Percentiles rank a stretch among this genome's conserved stretches.
Evolutionary conservation across 2,888 invertebrate genomes (phyloP).

Genomic region (Diachrysia chrysitis): DNA sequence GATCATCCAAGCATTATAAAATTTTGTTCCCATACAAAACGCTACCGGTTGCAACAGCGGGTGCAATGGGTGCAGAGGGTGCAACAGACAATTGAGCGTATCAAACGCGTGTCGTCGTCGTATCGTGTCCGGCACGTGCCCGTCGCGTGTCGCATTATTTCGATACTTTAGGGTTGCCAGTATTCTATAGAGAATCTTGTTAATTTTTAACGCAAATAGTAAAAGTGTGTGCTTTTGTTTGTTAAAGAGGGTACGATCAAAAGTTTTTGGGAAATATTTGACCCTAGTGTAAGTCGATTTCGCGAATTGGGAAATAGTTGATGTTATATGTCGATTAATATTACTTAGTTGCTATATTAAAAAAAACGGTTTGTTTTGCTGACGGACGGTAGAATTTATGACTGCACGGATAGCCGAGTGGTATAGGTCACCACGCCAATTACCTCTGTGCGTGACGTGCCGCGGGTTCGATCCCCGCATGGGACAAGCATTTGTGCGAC

Average conservation of each 20-base stretch:
- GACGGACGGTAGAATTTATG: too few relatives aligned
- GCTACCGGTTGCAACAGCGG: background rate
- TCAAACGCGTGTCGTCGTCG: background rate
- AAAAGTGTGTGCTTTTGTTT: background rate
- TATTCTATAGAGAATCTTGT: constrained; percentile 1
- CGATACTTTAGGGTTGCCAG: background rate
- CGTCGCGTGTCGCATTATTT: background rate
- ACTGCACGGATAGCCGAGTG: too few relatives aligned
- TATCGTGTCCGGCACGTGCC: constrained; percentile 11
- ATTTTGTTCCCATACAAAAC: background rate
- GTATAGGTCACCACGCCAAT: too few relatives aligned
- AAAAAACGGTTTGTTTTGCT: too few relatives aligned
- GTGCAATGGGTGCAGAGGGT: constrained; percentile 1
- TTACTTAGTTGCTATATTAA: too few relatives aligned
- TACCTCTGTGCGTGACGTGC: too few relatives aligned
- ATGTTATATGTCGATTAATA: too few relatives aligned
- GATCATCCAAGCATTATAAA: too few relatives aligned
- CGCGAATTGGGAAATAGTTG: too few relatives aligned
- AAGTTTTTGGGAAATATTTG: background rate
- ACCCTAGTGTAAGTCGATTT: too few relatives aligned
- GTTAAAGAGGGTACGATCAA: background rate
- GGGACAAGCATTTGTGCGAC: too few relatives aligned
- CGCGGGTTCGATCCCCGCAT: too few relatives aligned
- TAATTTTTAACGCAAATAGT: constrained; percentile 6
- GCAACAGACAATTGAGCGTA: constrained; percentile 44